A percentile compares a stretch with the other conserved stretches of the same genome.
Conservation (phyloP, 2,113 vertebrate genomes). For the Saguinus midas region DNA sequence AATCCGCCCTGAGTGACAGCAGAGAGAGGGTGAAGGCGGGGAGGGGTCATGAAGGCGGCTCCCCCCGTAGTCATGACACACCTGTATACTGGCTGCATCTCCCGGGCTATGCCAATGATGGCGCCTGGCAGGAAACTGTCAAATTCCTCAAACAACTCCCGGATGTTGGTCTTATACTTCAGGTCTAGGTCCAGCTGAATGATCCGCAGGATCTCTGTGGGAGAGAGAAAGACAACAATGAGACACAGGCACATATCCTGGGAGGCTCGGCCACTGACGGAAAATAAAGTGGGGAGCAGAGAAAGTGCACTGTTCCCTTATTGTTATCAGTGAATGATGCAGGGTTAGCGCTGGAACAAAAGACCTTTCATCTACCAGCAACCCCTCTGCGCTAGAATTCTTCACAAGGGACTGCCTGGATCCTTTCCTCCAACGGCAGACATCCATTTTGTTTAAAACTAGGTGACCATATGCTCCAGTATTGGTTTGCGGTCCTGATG, state of each 20-base stretch:
- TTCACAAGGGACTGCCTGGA: neutral
- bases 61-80: slow-evolving; percentile 58
- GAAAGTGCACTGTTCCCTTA: neutral
- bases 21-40: neutral
- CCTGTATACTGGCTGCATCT: slow-evolving; percentile 99
- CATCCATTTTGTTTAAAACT: neutral
- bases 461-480: neutral
- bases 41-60: neutral
- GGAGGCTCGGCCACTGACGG: neutral
- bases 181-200: slow-evolving; percentile 97
- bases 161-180: slow-evolving; percentile 94
- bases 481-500: neutral
- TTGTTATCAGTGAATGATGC: neutral
- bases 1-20: rapidly evolving
- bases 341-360: neutral
- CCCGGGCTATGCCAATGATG: slow-evolving; percentile 92
- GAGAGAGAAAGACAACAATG: slow-evolving; percentile 24
- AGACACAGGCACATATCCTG: neutral
- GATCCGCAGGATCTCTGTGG: slow-evolving; percentile 89
- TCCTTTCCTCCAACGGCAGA: neutral
- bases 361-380: neutral
- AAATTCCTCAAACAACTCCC: slow-evolving; percentile 95
- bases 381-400: neutral
- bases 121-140: slow-evolving; percentile 89
- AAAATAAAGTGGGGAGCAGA: neutral